Evolutionary conservation across 2,888 invertebrate species (phyloP), one percentile per base, ranked within the genome.

Genomic region (Diadromus collaris): DNA sequence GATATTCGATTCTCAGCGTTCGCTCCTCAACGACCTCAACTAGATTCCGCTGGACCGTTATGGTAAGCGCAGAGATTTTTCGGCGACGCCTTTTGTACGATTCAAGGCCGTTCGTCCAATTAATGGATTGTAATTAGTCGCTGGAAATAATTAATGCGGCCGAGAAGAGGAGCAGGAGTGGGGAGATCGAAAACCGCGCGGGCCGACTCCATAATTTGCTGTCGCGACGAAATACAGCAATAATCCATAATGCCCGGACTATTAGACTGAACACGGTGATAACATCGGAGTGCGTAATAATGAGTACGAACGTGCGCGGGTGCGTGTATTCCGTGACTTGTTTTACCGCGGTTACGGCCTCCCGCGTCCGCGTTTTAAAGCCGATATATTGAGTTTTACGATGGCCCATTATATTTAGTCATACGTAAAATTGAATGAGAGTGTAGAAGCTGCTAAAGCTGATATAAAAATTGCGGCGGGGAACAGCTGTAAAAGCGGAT

Each of bases 341-440:
- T 51, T 51, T 24, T 24, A 24, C 51, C 51, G 24, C 13, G 24
- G 24, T 24, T 51, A 51, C 13, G 24, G 51, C 13, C 10, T 24
- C 24, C 16, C 38, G 13, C 16, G 10, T 51, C 13, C 24, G 51
- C 13, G 13, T 24, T 13, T 24, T 1, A 24, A 51, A 51, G 5
- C 51, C 24, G 13, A 5, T 13, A 10, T 1, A 51, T 51, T 5
- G 24, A 24, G 51, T 51, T 51, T 51, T 24, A 51, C 24, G 51
- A 51, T 13, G 24, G 24, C 51, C 10, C 5, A 21, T 13, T 5
- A 51, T 13, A 51, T 21, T 51, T 24, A 24, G 51, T 24, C 13
- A 24, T 51, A 24, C 51, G 51, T 51, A 51, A 51, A 51, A 51
- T 51, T 24, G 24, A 51, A 51, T 16, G 13, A 51, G 51, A 51